Conservation (phyloP, 2,797 vertebrate species). For the Ctenopoma multispine region DNA sequence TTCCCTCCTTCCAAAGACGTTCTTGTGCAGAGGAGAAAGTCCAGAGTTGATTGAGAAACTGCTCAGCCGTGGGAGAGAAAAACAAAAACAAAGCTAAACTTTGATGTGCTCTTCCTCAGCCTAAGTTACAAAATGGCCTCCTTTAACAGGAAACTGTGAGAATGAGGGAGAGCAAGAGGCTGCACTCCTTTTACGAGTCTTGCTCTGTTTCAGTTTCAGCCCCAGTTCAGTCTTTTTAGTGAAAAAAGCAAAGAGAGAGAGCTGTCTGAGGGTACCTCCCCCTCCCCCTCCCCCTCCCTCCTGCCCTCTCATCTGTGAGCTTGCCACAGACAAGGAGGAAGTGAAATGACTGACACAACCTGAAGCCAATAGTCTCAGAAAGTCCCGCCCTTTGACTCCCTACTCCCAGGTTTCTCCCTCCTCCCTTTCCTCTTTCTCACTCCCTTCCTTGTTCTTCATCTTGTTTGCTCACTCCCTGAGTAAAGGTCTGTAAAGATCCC, state of each 20-base stretch:
- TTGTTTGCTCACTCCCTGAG: conserved; percentile 51
- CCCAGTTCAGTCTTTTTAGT: conserved; percentile 70
- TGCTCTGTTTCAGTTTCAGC: conserved; percentile 86
- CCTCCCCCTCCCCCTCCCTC: conserved; percentile 64
- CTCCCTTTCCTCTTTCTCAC: conserved; percentile 59
- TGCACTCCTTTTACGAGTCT: conserved; percentile 82
- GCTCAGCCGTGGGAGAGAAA: conserved; percentile 35
- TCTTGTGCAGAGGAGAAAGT: conserved; percentile 79
- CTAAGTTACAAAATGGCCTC: conserved; percentile 86
- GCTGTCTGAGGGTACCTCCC: conserved; percentile 73
- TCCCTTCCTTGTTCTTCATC: conserved; percentile 44
- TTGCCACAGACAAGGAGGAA: conserved; percentile 84
- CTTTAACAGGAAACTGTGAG: conserved; percentile 83
- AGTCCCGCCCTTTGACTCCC: conserved; percentile 45
- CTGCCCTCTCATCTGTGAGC: conserved; percentile 67
- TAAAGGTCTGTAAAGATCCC: conserved; percentile 49
- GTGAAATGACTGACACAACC: conserved; percentile 81
- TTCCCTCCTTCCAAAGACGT: conserved; percentile 51
- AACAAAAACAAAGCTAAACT: conserved; percentile 66
- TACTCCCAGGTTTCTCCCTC: conserved; percentile 53
- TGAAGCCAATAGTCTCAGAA: conserved; percentile 77
- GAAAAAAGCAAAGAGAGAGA: conserved; percentile 48
- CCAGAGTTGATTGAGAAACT: conserved; percentile 74
- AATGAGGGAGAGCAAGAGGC: conserved; percentile 71
- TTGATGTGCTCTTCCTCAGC: conserved; percentile 69